Evolutionary conservation across 2,113 vertebrate genomes (phyloP).

Genomic region (Gorsachius goisagi): DNA sequence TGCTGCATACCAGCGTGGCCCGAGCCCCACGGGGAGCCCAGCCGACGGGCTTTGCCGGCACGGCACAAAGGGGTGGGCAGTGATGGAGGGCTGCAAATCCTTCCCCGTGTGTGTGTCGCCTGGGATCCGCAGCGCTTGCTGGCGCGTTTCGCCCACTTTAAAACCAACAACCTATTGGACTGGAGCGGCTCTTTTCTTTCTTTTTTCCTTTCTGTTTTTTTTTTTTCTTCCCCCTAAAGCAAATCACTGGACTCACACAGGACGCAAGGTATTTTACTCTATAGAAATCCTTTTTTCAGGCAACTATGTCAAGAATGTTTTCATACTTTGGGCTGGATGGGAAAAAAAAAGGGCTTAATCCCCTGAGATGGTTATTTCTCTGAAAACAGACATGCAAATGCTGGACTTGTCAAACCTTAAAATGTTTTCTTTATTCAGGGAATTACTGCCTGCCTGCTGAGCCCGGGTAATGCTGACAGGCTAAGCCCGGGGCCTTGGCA

Average conservation of each 20-base stretch:
- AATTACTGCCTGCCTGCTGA: slow-evolving; percentile 85
- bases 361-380: slow-evolving; percentile 80
- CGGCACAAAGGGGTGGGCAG: neutral
- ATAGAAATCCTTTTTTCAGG: slow-evolving; percentile 72
- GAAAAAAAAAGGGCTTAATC: slow-evolving; percentile 72
- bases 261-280: slow-evolving; percentile 58
- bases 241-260: slow-evolving; percentile 55
- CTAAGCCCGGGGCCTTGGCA: slow-evolving; percentile 72
- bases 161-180: slow-evolving; percentile 37
- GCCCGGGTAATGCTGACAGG: slow-evolving; percentile 80
- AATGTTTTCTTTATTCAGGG: slow-evolving; percentile 77
- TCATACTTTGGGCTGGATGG: slow-evolving; percentile 72
- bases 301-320: slow-evolving; percentile 80
- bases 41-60: neutral
- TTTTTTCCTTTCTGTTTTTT: neutral
- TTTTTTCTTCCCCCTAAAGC: neutral
- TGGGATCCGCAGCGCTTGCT: neutral
- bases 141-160: neutral
- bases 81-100: neutral
- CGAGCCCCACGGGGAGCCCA: neutral
- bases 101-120: neutral
- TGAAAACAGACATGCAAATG: slow-evolving; percentile 81
- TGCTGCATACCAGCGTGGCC: neutral
- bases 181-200: slow-evolving; percentile 33
- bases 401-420: slow-evolving; percentile 70